Evolutionary conservation across 1,140 invertebrate genomes (phyloP), one percentile per base, ranked within the genome.

Genomic region (Tetramorium simillimum): DNA sequence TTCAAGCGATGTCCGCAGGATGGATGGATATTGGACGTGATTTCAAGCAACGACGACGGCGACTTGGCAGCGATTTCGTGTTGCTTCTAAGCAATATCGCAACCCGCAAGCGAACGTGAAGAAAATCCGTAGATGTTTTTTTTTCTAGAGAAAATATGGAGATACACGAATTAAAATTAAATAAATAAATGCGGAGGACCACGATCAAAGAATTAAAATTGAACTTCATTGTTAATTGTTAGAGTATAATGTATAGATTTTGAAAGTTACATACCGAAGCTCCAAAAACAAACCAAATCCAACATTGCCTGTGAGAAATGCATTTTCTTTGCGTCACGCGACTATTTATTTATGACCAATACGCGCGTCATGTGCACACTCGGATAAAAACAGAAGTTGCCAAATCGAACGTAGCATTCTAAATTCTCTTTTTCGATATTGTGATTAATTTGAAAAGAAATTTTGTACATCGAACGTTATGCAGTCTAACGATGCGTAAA

Each of bases 21-120:
- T 40, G 78, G 21, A 72, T 58, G 53, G 24, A 82, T 37, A 46
- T 73, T 60, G 67, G 67, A 82, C 51, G 78, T 24, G 51, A 16
- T 46, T 82, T 70, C 24, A 72, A 10, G 9, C 65, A 3, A 82
- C 67, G 14, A 14, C 9, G 28, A 70, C 14, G 24, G 16, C 37
- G 40, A 72, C 37, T 82, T 82, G 78, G 40, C 69, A 84, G 1
- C 40, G 53, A 37, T 21, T 28, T 72, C 51, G 10, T 18, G 43
- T 40, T 21, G 24, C 12, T 4, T 73, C 9, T 7, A 40, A 73
- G 33, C 24, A 12, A 4, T 21, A 67, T 0, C 63, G 63, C 10
- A 63, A 16, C 1, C n/a, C 21, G n/a, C n/a, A 9, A 37, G 24
- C 72, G 2, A 10, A 21, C 7, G 10, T 0, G 53, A 60, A 37